Percentiles rank a stretch among this genome's conserved stretches.
phyloP scores from a whole-genome alignment of 30 jellyfish, hydroid and myxozoan species.

The Haliclystus octoradiatus region DNA sequence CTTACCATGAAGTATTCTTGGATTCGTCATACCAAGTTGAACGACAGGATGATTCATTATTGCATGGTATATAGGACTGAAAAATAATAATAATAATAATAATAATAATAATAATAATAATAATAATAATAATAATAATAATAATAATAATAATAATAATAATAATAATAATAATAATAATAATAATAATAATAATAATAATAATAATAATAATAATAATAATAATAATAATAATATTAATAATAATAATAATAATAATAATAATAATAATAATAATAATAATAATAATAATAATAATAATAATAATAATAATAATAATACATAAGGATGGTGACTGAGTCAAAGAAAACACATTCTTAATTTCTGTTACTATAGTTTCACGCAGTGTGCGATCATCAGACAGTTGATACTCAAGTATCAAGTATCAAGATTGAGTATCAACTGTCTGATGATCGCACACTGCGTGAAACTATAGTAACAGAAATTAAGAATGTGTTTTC shows the following conservation, averaged over 20 bases:
- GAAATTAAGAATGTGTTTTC: too few species aligned
- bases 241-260: neutral
- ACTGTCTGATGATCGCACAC: too few species aligned
- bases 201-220: neutral
- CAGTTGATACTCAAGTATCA: too few species aligned
- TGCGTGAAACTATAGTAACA: too few species aligned
- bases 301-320: neutral
- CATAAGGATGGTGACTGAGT: too few species aligned
- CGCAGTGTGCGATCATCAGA: too few species aligned
- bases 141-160: neutral
- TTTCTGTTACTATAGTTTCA: too few species aligned
- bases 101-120: neutral
- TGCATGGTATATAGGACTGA: conserved; percentile 76
- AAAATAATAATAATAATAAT: neutral
- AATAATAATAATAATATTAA: neutral
- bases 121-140: neutral
- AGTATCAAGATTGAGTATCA: too few species aligned
- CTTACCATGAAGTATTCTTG: conserved; percentile 82
- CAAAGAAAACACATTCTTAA: too few species aligned
- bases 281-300: neutral
- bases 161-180: neutral
- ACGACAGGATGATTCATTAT: conserved; percentile 98
- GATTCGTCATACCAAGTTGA: conserved; percentile 93
- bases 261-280: neutral
- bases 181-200: neutral